Percentiles rank a stretch among this genome's conserved stretches.
These are phyloP conservation scores for Lasaia peninsularis DNA, from an alignment of 1,140 invertebrate genomes.

Conservation along the genomic window DNA sequence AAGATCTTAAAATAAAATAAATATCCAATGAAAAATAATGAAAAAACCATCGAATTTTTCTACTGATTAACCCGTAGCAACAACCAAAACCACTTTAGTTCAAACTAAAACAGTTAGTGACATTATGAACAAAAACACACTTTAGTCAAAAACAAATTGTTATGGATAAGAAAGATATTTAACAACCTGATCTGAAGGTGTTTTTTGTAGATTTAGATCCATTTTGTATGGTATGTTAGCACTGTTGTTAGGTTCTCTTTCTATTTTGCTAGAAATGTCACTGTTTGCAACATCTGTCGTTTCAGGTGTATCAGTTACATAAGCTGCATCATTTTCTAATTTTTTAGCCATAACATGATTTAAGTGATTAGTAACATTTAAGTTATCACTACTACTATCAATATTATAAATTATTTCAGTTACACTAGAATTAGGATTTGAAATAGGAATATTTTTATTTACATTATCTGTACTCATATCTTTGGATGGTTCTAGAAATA, in stretches of 20 bases:
- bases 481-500: neutral
- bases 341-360: neutral
- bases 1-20: no score
- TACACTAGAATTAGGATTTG: neutral
- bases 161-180: slow-evolving; percentile 2
- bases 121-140: neutral
- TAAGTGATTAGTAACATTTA: neutral
- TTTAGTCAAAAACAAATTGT: neutral
- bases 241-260: neutral
- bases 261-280: neutral
- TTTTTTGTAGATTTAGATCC: neutral
- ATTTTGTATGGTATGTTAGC: neutral
- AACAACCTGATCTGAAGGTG: neutral
- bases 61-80: neutral
- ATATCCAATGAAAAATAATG: no score
- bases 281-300: neutral
- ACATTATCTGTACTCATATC: neutral
- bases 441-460: neutral
- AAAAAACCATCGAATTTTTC: no score
- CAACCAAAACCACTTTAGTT: neutral
- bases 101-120: neutral
- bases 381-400: neutral
- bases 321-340: neutral
- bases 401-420: neutral
- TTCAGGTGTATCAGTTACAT: neutral